These are phyloP conservation scores for Sylvilagus bachmani DNA, from an alignment of 2,113 vertebrate species.

Conservation along the genomic window DNA sequence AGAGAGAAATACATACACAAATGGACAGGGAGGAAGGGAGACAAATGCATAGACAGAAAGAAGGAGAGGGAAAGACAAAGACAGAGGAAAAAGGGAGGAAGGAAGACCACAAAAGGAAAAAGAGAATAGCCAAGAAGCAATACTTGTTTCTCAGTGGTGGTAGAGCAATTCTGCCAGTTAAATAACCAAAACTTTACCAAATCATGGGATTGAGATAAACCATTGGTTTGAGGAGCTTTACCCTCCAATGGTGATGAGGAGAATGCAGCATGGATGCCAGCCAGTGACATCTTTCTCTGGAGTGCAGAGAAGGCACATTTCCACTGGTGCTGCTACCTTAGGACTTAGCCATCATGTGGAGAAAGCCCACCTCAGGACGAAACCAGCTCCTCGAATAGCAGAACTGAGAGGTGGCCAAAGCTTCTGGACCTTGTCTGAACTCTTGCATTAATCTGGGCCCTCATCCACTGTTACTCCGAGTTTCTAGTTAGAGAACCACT, in stretches of 20 bases:
- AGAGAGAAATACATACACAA: too few species aligned
- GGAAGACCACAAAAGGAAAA: neutral
- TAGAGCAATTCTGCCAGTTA: conserved; percentile 29
- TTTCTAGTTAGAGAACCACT: neutral
- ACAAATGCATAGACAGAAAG: neutral
- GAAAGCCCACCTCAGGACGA: neutral
- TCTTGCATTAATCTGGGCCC: neutral
- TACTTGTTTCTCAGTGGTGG: neutral
- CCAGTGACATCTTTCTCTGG: neutral
- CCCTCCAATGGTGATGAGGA: neutral
- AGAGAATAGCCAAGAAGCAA: neutral
- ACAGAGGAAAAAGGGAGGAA: neutral
- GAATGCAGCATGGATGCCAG: neutral
- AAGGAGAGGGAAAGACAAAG: fast-evolving
- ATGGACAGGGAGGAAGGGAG: too few species aligned
- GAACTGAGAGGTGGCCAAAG: neutral
- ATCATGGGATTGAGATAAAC: neutral
- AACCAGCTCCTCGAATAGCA: neutral
- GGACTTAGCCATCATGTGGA: neutral
- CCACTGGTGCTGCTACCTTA: neutral
- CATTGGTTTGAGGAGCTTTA: neutral
- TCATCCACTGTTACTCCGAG: neutral
- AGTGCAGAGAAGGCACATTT: neutral
- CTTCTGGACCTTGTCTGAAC: neutral
- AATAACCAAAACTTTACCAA: neutral